Evolutionary conservation across 2,888 invertebrate genomes (phyloP).

Genomic region (Mycogona germanica): DNA sequence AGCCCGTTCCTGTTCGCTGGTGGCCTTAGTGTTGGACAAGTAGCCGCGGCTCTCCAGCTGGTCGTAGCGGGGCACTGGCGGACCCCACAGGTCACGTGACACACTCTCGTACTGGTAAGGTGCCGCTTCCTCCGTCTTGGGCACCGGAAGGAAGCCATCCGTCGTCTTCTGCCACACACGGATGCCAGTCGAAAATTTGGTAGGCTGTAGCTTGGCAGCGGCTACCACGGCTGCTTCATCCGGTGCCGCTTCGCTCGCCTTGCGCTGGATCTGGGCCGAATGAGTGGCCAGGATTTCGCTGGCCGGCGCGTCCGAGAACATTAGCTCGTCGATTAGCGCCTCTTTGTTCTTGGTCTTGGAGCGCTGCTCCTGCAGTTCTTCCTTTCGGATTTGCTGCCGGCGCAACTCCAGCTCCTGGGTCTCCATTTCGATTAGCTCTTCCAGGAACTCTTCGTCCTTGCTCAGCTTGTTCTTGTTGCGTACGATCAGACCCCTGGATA

Average conservation of each 20-base stretch:
- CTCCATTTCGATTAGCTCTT: slow-evolving; percentile 56
- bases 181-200: slow-evolving; percentile 77
- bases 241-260: slow-evolving; percentile 51
- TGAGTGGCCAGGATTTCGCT: slow-evolving; percentile 74
- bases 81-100: slow-evolving; percentile 53
- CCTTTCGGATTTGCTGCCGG: slow-evolving; percentile 53
- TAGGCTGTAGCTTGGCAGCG: slow-evolving; percentile 41
- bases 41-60: slow-evolving; percentile 56
- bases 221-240: slow-evolving; percentile 48
- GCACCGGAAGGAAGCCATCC: slow-evolving; percentile 51
- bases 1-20: slow-evolving; percentile 61
- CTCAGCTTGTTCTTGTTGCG: slow-evolving; percentile 45
- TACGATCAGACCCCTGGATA: slow-evolving; percentile 31
- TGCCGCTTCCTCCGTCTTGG: slow-evolving; percentile 62
- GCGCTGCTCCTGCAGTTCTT: slow-evolving; percentile 52
- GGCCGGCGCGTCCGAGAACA: slow-evolving; percentile 84
- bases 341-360: slow-evolving; percentile 78
- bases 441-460: slow-evolving; percentile 72
- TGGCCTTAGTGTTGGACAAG: slow-evolving; percentile 57
- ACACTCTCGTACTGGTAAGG: slow-evolving; percentile 54
- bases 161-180: slow-evolving; percentile 62
- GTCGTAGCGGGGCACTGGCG: slow-evolving; percentile 49
- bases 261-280: slow-evolving; percentile 43
- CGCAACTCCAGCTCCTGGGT: slow-evolving; percentile 55
- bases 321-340: slow-evolving; percentile 86